Evolutionary conservation across 53 echinoderm and acorn worm species (phyloP).

Genomic region (Zoroaster sp.): DNA sequence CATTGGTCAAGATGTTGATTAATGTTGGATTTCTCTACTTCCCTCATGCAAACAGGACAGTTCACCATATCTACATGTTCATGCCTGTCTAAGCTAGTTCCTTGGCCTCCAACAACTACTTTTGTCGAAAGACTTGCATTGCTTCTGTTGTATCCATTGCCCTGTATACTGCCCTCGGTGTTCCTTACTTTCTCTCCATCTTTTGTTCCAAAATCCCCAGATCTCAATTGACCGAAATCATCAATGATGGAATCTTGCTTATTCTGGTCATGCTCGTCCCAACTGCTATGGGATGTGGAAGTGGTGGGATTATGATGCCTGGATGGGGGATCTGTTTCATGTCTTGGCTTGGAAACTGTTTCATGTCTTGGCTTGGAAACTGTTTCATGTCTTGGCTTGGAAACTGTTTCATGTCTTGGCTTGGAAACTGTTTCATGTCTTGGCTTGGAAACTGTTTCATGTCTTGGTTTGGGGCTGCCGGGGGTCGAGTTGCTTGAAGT

Average conservation of each 20-base stretch:
- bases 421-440: no score
- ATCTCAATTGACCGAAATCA: conserved; percentile 21
- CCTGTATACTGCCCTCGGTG: not conserved
- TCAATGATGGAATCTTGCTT: conserved; percentile 40
- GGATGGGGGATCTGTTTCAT: not conserved
- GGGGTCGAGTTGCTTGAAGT: not conserved
- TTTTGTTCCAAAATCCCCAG: not conserved
- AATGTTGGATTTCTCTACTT: conserved; percentile 22
- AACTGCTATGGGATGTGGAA: not conserved
- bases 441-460: not conserved
- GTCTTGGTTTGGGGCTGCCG: not conserved
- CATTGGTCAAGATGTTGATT: conserved; percentile 46
- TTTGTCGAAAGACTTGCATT: not conserved
- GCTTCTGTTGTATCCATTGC: not conserved
- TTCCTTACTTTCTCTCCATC: not conserved
- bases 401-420: not conserved
- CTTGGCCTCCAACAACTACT: not conserved
- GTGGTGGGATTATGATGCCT: not conserved
- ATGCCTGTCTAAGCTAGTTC: not conserved
- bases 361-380: conserved; percentile 1
- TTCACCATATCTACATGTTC: not conserved
- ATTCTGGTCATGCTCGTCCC: not conserved
- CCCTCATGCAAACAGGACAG: conserved; percentile 5
- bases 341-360: not conserved
- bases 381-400: not conserved